Evolutionary conservation across 2,113 vertebrate species (phyloP), one percentile per base, ranked within the genome.

Genomic region (Cynoglossus semilaevis): DNA sequence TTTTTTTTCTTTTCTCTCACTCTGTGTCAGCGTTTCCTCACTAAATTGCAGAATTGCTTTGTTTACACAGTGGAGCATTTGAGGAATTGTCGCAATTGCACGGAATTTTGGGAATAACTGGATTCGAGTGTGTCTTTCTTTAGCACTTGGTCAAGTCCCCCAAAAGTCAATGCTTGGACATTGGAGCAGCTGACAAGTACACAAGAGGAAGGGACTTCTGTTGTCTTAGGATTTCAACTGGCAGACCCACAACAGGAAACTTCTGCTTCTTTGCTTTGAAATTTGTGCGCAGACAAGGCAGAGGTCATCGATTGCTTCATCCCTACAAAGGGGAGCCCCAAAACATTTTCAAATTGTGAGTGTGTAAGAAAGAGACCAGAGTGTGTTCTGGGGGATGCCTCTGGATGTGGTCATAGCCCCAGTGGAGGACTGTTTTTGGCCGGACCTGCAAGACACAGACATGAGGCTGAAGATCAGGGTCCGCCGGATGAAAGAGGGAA

Each of bases 381-480:
- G 81, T 48, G 77, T 51, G 63, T 65, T 69, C 72, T 83, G 73
- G 82, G 87, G 77, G 88, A 94, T 93, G 92, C 93, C 92, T 82
- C 73, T 94, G 84, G 91, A 94, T 89, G 90, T 93, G 78, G 89
- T 92, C 85, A 87, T 94, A 15, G 85, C 91, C 75, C 86, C 92
- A 40, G 80, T 84, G 29, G 90, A 93, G 90, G 88, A 92, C 88
- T 90, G 87, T 83, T 92, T 93, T 83, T 94, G 94, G 92, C 83
- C 91, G 13, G 90, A 92, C 74, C 88, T 91, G 78, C 92, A 87
- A 75, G 91, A 90, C 70, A 87, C 90, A 61, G 92, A 93, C 84
- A 93, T 94, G 93, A 93, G 94, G 90, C 90, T 94, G 90, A 95
- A 94, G 91, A 94, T 94, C 81, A 91, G 94, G 87, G 94, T 94